Conservation (phyloP, 2,113 vertebrate species). For the Nerophis lumbriciformis region DNA sequence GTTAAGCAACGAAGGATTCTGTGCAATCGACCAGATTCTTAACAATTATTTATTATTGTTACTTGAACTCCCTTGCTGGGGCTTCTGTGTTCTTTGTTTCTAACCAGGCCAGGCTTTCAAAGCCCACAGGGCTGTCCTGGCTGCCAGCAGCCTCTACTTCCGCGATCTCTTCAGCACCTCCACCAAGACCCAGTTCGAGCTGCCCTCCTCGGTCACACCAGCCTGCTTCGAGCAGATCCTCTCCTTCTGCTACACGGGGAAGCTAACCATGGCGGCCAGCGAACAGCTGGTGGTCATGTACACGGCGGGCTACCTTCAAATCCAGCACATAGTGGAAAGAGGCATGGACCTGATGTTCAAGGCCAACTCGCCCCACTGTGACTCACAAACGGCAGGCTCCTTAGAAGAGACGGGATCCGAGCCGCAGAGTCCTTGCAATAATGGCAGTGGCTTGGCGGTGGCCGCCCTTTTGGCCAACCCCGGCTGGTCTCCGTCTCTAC, state of each 20-base stretch:
- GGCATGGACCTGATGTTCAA: slow-evolving; percentile 98
- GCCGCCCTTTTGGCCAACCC: slow-evolving; percentile 70
- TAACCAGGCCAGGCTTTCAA: slow-evolving; percentile 86
- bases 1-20: no score
- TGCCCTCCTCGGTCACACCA: slow-evolving; percentile 90
- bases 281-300: slow-evolving; percentile 99
- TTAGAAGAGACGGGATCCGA: slow-evolving; percentile 89
- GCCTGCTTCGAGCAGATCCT: slow-evolving; percentile 98
- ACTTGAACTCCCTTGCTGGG: neutral
- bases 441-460: slow-evolving; percentile 53
- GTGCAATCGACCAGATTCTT: no score
- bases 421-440: slow-evolving; percentile 89
- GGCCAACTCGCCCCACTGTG: slow-evolving; percentile 96
- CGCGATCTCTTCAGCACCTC: slow-evolving; percentile 95
- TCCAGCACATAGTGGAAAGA: slow-evolving; percentile 96
- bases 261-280: slow-evolving; percentile 96
- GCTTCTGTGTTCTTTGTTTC: slow-evolving; percentile 15
- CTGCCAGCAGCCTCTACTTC: slow-evolving; percentile 97
- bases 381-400: slow-evolving; percentile 89
- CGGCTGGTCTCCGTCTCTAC: slow-evolving; percentile 79
- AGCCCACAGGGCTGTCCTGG: slow-evolving; percentile 93
- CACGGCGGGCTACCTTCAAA: slow-evolving; percentile 97
- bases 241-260: slow-evolving; percentile 96
- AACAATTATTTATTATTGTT: no score
- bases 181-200: slow-evolving; percentile 92